Evolutionary conservation across 1,140 invertebrate species (phyloP).

Genomic region (Tetramorium parvispinum): DNA sequence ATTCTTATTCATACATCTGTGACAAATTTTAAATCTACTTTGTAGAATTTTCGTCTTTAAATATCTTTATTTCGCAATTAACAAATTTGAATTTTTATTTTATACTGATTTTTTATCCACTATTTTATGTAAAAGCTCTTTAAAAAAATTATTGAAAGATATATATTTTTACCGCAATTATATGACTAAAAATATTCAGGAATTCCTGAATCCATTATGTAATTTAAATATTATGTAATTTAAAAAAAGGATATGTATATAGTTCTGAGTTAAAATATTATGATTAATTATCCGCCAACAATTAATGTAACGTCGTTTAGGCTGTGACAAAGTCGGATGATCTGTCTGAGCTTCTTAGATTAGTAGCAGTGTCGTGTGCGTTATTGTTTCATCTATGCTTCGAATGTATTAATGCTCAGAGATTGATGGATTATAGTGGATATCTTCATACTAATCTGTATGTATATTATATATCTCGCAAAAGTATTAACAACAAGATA

Average conservation of each 20-base stretch:
- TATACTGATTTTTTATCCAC: too few species aligned
- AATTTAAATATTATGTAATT: neutral
- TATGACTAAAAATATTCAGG: neutral
- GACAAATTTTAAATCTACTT: neutral
- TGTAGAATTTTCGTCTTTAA: neutral
- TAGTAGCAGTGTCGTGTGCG: conserved; percentile 10
- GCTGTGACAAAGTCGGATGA: conserved; percentile 10
- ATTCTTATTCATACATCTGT: too few species aligned
- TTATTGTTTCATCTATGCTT: conserved; percentile 39
- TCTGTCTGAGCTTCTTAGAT: conserved; percentile 20
- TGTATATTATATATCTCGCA: neutral
- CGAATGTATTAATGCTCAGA: conserved; percentile 58
- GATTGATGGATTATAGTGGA: conserved; percentile 44
- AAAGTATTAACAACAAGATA: neutral
- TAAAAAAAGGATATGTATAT: too few species aligned
- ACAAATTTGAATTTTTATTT: neutral
- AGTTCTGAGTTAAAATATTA: neutral
- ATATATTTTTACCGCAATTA: neutral
- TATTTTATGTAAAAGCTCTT: too few species aligned
- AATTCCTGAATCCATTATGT: neutral
- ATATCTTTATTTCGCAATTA: neutral
- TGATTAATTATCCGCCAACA: neutral
- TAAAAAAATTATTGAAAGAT: neutral
- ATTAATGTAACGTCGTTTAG: conserved; percentile 40
- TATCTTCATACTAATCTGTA: conserved; percentile 44